Percentiles rank a stretch among this genome's conserved stretches.
Conservation (phyloP, 1,140 invertebrate genomes). For the Drosophila pandora region DNA sequence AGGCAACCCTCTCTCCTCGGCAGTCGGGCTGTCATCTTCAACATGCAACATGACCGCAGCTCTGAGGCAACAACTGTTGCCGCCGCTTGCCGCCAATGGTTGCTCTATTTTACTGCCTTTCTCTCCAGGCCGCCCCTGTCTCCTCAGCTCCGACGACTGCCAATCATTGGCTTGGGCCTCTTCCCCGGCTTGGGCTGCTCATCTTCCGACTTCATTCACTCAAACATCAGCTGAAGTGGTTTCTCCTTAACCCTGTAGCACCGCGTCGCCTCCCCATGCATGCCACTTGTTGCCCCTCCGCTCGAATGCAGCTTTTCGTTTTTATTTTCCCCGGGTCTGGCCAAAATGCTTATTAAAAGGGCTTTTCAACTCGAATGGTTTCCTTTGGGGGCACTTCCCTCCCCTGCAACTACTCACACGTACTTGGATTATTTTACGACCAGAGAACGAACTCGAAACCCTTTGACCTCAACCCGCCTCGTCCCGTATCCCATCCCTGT, state of each 20-base stretch:
- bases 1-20: conserved; percentile 34
- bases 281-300: conserved; percentile 60
- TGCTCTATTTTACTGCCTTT: conserved; percentile 74
- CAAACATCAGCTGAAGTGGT: conserved; percentile 69
- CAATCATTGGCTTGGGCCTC: conserved; percentile 59
- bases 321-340: conserved; percentile 40
- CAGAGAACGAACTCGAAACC: conserved; percentile 19
- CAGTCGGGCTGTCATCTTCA: conserved; percentile 51
- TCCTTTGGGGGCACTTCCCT: conserved; percentile 53
- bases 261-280: conserved; percentile 6
- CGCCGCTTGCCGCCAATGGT: conserved; percentile 26
- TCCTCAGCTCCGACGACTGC: conserved; percentile 37
- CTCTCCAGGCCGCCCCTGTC: conserved; percentile 20
- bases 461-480: conserved; percentile 7
- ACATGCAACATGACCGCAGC: conserved; percentile 60
- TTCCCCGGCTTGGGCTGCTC: conserved; percentile 51
- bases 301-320: conserved; percentile 25
- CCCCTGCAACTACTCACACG: conserved; percentile 11
- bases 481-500: neutral
- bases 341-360: conserved; percentile 77
- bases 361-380: conserved; percentile 77
- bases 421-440: conserved; percentile 32
- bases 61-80: conserved; percentile 53
- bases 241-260: conserved; percentile 46
- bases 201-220: conserved; percentile 73